Evolutionary conservation across 1,140 invertebrate genomes (phyloP).

Genomic region (Protaetia brevitarsis): DNA sequence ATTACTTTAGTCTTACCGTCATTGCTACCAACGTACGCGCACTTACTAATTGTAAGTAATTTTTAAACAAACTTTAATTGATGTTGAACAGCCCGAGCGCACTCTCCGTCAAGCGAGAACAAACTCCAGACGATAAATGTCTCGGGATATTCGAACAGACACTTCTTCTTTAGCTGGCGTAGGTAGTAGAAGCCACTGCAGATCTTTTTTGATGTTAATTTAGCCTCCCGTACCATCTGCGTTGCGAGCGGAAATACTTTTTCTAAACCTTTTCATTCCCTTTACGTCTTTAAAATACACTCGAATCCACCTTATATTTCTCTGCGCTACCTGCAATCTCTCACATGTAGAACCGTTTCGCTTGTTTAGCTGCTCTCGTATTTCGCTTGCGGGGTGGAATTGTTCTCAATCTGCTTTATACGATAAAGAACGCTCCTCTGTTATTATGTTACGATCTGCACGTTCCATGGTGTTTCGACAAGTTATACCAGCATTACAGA

Average conservation of each 20-base stretch:
- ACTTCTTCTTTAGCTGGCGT: neutral
- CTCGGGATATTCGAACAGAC: neutral
- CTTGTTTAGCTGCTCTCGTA: constrained; percentile 5
- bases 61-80: neutral
- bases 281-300: constrained; percentile 3
- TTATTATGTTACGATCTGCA: neutral
- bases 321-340: constrained; percentile 4
- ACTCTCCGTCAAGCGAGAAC: neutral
- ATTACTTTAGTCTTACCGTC: neutral
- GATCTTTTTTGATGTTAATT: constrained; percentile 16
- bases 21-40: neutral
- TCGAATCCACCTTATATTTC: neutral
- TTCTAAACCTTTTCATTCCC: constrained; percentile 14
- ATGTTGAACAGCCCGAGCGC: neutral
- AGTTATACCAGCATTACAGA: too few species aligned
- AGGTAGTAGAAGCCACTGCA: neutral
- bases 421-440: neutral
- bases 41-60: too few species aligned
- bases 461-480: neutral
- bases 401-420: neutral
- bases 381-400: neutral
- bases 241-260: constrained; percentile 14
- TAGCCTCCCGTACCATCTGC: neutral
- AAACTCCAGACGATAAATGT: constrained; percentile 3
- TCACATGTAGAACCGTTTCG: neutral